A percentile compares a stretch with the other conserved stretches of the same genome.
Evolutionary conservation across 2,888 invertebrate genomes (phyloP).

Genomic region (Graphium colonna): DNA sequence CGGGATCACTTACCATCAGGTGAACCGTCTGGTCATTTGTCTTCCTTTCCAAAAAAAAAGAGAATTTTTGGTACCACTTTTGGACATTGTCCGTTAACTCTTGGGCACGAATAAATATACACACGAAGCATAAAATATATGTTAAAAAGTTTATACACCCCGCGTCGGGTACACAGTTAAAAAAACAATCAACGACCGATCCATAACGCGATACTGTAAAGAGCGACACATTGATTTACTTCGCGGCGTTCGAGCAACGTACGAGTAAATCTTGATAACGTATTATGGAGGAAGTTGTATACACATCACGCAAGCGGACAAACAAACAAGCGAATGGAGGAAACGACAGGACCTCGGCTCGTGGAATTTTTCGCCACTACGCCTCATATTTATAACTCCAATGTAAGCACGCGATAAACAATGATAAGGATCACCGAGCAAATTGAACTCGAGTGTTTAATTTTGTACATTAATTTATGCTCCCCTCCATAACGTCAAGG

Average conservation of each 20-base stretch:
- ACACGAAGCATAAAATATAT: no score
- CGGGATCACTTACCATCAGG: no score
- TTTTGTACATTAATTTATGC: conserved; percentile 16
- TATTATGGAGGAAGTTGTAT: conserved; percentile 58
- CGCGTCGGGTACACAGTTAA: no score
- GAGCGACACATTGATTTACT: no score
- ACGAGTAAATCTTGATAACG: conserved; percentile 35
- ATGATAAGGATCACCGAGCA: conserved; percentile 20
- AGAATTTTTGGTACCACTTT: no score
- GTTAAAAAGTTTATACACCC: no score
- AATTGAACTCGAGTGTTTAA: conserved; percentile 16
- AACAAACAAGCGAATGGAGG: not conserved
- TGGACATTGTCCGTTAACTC: no score
- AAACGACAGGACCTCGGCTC: conserved; percentile 12
- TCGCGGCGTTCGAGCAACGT: not conserved
- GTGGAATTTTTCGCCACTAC: conserved; percentile 30
- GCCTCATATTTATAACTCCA: conserved; percentile 26
- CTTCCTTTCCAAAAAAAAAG: no score
- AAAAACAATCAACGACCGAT: no score
- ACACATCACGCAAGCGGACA: conserved; percentile 51
- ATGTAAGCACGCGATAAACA: conserved; percentile 15
- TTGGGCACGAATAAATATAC: no score
- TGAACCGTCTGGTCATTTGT: no score
- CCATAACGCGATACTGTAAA: no score
- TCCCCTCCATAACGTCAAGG: conserved; percentile 9